Conservation (phyloP, 1,140 invertebrate species). For the Oryzaephilus surinamensis region DNA sequence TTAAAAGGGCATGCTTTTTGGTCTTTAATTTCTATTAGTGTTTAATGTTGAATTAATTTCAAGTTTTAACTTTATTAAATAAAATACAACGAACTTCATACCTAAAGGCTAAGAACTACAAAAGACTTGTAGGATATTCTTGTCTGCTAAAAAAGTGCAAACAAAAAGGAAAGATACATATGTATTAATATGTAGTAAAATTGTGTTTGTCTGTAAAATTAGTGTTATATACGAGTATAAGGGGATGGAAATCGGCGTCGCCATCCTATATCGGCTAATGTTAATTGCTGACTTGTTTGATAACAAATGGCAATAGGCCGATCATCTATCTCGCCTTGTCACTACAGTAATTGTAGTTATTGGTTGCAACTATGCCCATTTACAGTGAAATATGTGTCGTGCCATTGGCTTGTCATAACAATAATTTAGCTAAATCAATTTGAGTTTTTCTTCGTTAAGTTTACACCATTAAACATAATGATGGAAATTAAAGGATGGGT, state of each 20-base stretch:
- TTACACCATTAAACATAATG: constrained; percentile 32
- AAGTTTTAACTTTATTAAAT: no score
- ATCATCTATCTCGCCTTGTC: constrained; percentile 27
- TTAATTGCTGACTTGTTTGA: constrained; percentile 26
- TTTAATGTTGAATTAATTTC: no score
- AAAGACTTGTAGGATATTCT: no score
- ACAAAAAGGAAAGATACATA: no score
- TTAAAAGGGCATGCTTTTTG: no score
- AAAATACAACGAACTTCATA: no score
- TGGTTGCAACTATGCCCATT: constrained; percentile 34
- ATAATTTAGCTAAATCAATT: constrained; percentile 35
- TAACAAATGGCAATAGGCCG: constrained; percentile 25
- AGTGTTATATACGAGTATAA: no score
- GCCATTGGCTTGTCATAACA: constrained; percentile 25
- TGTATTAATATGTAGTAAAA: no score
- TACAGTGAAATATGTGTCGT: constrained; percentile 30
- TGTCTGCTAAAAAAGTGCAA: no score
- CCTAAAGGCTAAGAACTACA: no score
- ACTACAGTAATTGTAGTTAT: constrained; percentile 33
- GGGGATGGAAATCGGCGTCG: background rate
- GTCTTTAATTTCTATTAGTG: no score
- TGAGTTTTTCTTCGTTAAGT: constrained; percentile 28
- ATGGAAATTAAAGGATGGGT: constrained; percentile 31
- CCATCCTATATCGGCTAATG: constrained; percentile 13
- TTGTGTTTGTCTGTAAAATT: no score